Percentiles rank a stretch among this genome's conserved stretches.
These are phyloP conservation scores for Muscina levida DNA, from an alignment of 2,888 invertebrate genomes.

Conservation along the genomic window DNA sequence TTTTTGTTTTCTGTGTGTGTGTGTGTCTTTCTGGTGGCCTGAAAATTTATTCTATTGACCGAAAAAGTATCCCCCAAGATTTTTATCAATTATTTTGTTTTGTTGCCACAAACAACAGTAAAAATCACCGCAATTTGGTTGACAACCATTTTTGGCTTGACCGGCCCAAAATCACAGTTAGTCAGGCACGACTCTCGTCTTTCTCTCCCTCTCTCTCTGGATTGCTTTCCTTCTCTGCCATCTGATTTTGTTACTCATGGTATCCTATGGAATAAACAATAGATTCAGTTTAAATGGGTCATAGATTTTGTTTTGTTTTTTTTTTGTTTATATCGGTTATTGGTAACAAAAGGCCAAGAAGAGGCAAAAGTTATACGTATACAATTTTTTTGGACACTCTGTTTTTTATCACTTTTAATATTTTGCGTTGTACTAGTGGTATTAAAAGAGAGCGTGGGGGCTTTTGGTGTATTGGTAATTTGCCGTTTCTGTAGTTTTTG, in stretches of 20 bases:
- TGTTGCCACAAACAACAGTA: constrained; percentile 14
- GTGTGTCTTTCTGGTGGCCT: constrained; percentile 1
- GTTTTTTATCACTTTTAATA: background rate
- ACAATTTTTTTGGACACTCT: background rate
- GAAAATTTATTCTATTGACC: constrained; percentile 25
- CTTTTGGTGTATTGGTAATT: constrained; percentile 4
- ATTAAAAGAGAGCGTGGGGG: background rate
- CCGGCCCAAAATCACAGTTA: constrained; percentile 1
- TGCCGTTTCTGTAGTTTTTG: constrained; percentile 5
- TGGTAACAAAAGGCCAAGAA: background rate
- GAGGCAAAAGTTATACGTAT: constrained; percentile 2
- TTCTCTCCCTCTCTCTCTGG: constrained; percentile 9
- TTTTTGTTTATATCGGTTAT: no score
- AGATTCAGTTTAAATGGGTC: constrained; percentile 51
- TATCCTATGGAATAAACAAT: constrained; percentile 28
- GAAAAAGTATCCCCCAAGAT: constrained; percentile 49
- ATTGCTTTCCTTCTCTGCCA: constrained; percentile 42
- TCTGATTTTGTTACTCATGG: constrained; percentile 36
- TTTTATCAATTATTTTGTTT: constrained; percentile 51
- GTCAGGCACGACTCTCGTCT: background rate
- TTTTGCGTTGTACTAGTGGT: no score
- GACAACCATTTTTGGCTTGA: constrained; percentile 44
- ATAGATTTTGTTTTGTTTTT: no score
- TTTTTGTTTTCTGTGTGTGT: background rate
- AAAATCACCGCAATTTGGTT: constrained; percentile 32